Conservation (phyloP, 2,888 invertebrate species). For the Tachina fera region DNA sequence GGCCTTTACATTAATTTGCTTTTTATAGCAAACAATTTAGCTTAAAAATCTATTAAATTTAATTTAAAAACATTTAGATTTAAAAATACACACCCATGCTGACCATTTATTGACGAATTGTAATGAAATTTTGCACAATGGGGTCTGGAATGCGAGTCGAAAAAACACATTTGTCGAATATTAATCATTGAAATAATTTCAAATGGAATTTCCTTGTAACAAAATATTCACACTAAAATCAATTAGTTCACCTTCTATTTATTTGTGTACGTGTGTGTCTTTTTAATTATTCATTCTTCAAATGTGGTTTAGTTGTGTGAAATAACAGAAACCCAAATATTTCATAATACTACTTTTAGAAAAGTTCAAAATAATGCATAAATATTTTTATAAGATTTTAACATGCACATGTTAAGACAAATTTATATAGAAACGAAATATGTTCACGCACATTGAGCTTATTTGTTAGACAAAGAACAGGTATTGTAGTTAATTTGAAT, state of each 20-base stretch:
- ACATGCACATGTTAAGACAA: constrained; percentile 23
- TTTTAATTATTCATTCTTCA: background rate
- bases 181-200: background rate
- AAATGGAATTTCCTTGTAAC: constrained; percentile 16
- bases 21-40: too few species aligned
- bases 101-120: background rate
- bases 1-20: too few species aligned
- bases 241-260: background rate
- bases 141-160: background rate
- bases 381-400: constrained; percentile 27
- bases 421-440: background rate
- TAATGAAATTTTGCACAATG: background rate
- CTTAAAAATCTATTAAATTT: background rate
- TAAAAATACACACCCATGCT: background rate
- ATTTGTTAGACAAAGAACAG: constrained; percentile 3
- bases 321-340: background rate
- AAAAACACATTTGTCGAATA: background rate
- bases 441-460: background rate
- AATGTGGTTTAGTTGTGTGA: background rate
- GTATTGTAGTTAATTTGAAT: background rate
- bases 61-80: background rate
- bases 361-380: constrained; percentile 5
- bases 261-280: too few species aligned
- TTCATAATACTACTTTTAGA: constrained; percentile 14
- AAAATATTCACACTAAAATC: background rate